Evolutionary conservation across 2,888 invertebrate species (phyloP).

Genomic region (Caenorhabditis drosophilae): DNA sequence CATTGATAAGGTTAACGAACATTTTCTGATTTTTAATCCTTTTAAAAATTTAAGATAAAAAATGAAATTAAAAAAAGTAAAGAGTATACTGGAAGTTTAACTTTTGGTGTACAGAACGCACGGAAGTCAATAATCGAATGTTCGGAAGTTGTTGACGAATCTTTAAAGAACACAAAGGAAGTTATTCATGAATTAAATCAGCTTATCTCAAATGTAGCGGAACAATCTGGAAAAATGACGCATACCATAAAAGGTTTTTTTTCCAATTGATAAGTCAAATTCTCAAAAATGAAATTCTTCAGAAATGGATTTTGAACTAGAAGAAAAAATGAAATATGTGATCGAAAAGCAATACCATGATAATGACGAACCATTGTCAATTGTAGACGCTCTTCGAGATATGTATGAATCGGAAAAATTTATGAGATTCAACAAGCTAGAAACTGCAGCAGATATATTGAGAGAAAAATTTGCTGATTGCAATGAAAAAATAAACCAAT

Average conservation of each 20-base stretch:
- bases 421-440: constrained; percentile 35
- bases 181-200: constrained; percentile 19
- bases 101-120: constrained; percentile 15
- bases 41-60: no score
- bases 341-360: background rate
- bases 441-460: constrained; percentile 19
- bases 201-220: constrained; percentile 10
- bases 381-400: constrained; percentile 13
- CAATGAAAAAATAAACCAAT: constrained; percentile 12
- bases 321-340: constrained; percentile 25
- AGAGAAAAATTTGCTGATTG: constrained; percentile 21
- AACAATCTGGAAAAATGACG: constrained; percentile 10
- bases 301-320: constrained; percentile 28
- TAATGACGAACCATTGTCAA: constrained; percentile 10
- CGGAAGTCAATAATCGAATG: constrained; percentile 15
- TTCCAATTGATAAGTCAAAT: background rate
- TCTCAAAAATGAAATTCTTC: background rate
- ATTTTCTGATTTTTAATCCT: no score
- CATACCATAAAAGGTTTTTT: constrained; percentile 15
- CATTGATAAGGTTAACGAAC: no score
- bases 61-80: no score
- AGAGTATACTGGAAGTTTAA: background rate
- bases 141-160: constrained; percentile 14
- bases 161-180: constrained; percentile 17
- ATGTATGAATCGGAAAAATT: constrained; percentile 22